Base-by-base conservation (phyloP, 2,797 vertebrate species). In the Pelodytes ibericus region DNA sequence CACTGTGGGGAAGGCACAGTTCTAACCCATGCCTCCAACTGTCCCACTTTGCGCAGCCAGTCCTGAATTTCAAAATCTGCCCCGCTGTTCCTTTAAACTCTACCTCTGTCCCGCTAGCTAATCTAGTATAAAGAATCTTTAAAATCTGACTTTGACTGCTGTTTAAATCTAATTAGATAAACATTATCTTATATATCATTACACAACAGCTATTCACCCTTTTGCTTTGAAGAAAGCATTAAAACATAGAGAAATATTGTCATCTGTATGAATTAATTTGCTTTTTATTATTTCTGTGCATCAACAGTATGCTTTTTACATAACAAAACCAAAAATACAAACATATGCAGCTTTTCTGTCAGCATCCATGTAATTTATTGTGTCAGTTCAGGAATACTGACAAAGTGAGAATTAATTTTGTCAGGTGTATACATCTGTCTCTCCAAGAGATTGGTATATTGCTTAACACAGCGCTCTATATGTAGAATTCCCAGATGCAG, bases 401-500 rank as follows among this genome's bases (percentile, higher is more conserved):
- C 70, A 66, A 66, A 51, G 57, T 3, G 18, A 76, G 72, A 44
- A 64, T 82, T 72, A 73, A 62, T 27, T 65, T 81, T 83, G 72
- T 79, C 80, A 83, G 44, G 66, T 80, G 30, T 64, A 71, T 49
- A 30, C 0, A 2, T 57, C 74, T 81, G 61, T 80, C 72, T 78
- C 18, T 71, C 81, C 72, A 0, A 31, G 33, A 82, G 41, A 10
- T 3, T 56, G 39, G 66, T 44, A 82, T 83, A 83, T 79, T 73
- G 57, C 53, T 83, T 61, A 68, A 9, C 66, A 76, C 68, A 24
- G 27, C 47, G 73, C 53, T 78, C 7, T 22, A 83, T 22, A 22
- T 68, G 58, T 77, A 59, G 26, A 59, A 75, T 44, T 76, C 67
- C 67, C 74, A 47, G 33, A 33, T 57, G 74, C 25, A 16, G n/a